Base-by-base conservation (phyloP, 2,113 vertebrate species). In the Potamarius usumacintae region DNA sequence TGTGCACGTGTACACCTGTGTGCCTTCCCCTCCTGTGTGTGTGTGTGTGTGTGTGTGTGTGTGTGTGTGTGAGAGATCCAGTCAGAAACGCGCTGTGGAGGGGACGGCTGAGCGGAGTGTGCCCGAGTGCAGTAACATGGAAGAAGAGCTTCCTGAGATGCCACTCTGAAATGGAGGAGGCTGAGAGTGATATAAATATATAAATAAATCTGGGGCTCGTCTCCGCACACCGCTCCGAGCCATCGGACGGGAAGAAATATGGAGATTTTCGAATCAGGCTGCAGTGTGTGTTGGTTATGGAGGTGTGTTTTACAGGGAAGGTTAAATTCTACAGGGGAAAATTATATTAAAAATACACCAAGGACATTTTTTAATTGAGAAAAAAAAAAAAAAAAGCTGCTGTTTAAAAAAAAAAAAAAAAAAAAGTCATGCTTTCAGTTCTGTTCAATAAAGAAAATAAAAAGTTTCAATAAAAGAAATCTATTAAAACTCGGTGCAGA, bases 91-190 rank as follows among this genome's bases (percentile, higher is more conserved):
- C 18, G 71, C 30, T 57, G n/a, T 72, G 57, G 52, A 82, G 86
- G 76, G 85, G 78, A 82, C 83, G 85, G 81, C 76, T 67, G 85
- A 88, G 81, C 76, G 55, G 85, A 88, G 89, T 84, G 80, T 89
- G 84, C 76, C 57, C 84, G 88, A 82, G 87, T 85, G 89, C 71
- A 81, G 86, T 84, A 88, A 60, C 81, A 89, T 86, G 87, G 86
- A 89, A 89, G 88, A 82, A 86, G 87, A 85, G 86, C 77, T 91
- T 80, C 83, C 83, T 87, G 88, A 90, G 87, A 89, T 88, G 93
- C 90, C 92, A 91, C 93, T 90, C 91, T 89, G 90, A 92, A 92
- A 91, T 88, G 89, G 79, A 57, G 89, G 63, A 63, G 71, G 57
- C 85, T 87, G 20, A 10, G 11, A 78, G 60, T 78, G 58, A 78